Conservation (phyloP, 2,888 invertebrate genomes). For the Arenicola marina region DNA sequence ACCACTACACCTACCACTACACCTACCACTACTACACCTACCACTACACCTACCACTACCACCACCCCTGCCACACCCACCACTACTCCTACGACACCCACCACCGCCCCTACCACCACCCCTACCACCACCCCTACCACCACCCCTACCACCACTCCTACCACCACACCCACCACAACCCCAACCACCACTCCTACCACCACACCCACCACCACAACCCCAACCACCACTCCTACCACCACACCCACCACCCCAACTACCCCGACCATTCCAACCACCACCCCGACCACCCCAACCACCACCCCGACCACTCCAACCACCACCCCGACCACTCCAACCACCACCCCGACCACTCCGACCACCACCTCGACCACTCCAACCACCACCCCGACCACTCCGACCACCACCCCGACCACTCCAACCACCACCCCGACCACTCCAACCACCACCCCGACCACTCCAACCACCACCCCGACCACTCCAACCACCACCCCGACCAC, state of each 20-base stretch:
- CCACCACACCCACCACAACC: constrained; percentile 5
- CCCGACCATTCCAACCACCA: background rate
- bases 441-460: constrained; percentile 3
- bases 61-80: background rate
- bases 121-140: background rate
- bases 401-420: background rate
- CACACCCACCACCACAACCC: background rate
- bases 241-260: background rate
- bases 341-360: background rate
- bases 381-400: background rate
- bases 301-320: background rate
- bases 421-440: constrained; percentile 2
- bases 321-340: background rate
- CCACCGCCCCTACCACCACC: background rate
- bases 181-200: background rate
- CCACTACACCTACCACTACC: background rate
- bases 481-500: constrained; percentile 5
- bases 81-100: background rate
- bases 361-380: constrained; percentile 4
- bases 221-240: constrained; percentile 1
- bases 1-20: background rate
- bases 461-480: constrained; percentile 8
- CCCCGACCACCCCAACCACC: background rate
- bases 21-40: background rate
- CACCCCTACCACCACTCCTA: background rate